Base-by-base conservation (phyloP, 2,888 invertebrate genomes). In the Brachylomia viminalis region DNA sequence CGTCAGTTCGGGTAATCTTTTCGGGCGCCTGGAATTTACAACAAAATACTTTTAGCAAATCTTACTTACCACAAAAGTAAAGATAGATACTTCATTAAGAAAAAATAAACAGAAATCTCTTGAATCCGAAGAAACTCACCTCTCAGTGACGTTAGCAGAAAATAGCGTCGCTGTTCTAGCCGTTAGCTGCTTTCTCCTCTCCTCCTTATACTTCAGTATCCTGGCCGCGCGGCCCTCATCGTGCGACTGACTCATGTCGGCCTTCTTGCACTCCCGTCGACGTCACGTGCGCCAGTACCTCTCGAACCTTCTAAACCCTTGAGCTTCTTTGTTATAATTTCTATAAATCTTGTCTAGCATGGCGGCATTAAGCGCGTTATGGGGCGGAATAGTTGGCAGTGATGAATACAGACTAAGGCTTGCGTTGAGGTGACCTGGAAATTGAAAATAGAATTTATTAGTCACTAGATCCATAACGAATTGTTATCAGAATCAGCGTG, bases 151-250 rank as follows among this genome's bases (percentile, higher is more conserved):
- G 92, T 97, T 97, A 76, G 98, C 97, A 85, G 97, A 97, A 90
- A 98, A 97, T 87, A 98, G 97, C 77, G 95, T 94, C 59, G 96
- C 95, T 68, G 96, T 95, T 87, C 97, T 97, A n/a, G 97, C 97
- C 58, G 97, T 97, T 80, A 98, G 94, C 92, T 98, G 98, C 88
- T 97, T 97, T 80, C 97, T 96, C 74, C 98, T 96, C 91, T 98
- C 98, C 90, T 98, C 98, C 92, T 98, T 98, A 93, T 98, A 98
- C 88, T 97, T 97, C 88, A 97, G 97, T 89, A 98, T 97, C 91
- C 98, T 96, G 93, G 97, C 97, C 91, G 97, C 96, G 85, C 97
- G 94, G 92, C 95, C 96, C 92, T 96, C 97, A 86, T 97, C 96
- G 81, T 93, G 94, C 79, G 95, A 91, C 88, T 93, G 93, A 84